Percentiles rank a stretch among this genome's conserved stretches.
Conservation (phyloP, 2,888 invertebrate species). For the Schrankia costaestrigalis region DNA sequence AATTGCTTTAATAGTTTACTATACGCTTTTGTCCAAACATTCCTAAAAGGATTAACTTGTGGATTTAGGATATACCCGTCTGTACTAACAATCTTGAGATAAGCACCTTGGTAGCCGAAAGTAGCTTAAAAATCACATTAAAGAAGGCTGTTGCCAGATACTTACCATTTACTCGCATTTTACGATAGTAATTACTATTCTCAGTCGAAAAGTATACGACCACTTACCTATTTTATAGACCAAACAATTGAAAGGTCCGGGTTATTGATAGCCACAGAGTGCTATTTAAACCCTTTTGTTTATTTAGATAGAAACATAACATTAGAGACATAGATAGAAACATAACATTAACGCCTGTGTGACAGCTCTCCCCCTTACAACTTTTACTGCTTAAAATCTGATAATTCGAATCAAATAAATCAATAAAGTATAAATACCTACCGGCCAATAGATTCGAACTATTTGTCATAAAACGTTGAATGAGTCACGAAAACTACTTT, state of each 20-base stretch:
- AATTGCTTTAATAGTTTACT: too few relatives aligned
- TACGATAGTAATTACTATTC: too few relatives aligned
- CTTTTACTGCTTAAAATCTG: constrained; percentile 1
- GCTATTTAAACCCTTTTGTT: constrained; percentile 1
- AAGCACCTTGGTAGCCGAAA: too few relatives aligned
- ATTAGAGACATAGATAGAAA: constrained; percentile 5
- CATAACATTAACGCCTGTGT: constrained; percentile 2
- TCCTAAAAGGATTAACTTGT: too few relatives aligned
- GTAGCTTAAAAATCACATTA: too few relatives aligned
- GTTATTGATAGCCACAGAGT: not conserved
- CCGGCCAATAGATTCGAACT: constrained; percentile 5
- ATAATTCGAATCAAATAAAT: constrained; percentile 5
- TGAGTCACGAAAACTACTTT: constrained; percentile 29
- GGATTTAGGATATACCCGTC: too few relatives aligned
- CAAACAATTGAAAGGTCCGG: constrained; percentile 1
- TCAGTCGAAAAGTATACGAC: not conserved
- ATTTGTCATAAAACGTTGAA: constrained; percentile 23
- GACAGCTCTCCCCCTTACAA: constrained; percentile 2
- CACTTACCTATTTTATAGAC: not conserved
- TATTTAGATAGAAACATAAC: too few relatives aligned
- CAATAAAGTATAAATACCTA: constrained; percentile 8
- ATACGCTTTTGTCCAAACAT: too few relatives aligned
- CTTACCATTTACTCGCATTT: too few relatives aligned
- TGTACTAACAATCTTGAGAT: not conserved
- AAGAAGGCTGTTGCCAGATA: too few relatives aligned